Evolutionary conservation across 2,113 vertebrate genomes (phyloP), one percentile per base, ranked within the genome.

Genomic region (Gobiocypris rarus): DNA sequence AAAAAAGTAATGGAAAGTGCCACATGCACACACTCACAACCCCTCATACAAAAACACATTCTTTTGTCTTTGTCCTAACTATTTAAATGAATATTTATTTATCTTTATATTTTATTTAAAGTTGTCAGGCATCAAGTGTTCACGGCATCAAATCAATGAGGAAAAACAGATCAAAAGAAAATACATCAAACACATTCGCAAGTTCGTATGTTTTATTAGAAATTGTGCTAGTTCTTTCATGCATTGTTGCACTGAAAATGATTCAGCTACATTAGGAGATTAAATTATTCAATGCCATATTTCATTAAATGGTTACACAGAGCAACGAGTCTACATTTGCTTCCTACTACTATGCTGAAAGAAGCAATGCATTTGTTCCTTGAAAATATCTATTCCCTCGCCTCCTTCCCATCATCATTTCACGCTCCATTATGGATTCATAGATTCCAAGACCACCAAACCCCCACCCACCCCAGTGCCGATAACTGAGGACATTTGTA

Each of bases 401-500:
- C 75, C 75, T 48, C 77, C 61, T 81, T 84, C 81, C 38, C 84
- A 50, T 76, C 83, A 67, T 91, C 86, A 90, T 92, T 92, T 92
- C 89, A 89, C 38, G 86, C 89, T 87, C 89, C 89, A 89, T 91
- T 91, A 90, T 89, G 38, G 84, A 88, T 86, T 87, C 84, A 86
- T 84, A 84, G 80, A 79, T 89, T 90, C 81, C 84, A 69, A 34
- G n/a, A n/a, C n/a, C n/a, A n/a, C n/a, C n/a, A n/a, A n/a, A n/a
- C n/a, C n/a, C 31, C 3, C 34, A 3, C 38, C 73, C 83, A 77
- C 78, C 58, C 19, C n/a, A 13, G 75, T 50, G 67, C 54, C 74
- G 78, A 84, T 86, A 85, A 70, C 78, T 45, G 89, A 89, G 90
- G 89, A 89, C 93, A 93, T 93, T 93, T 93, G 92, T 92, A 89